Percentiles rank a stretch among this genome's conserved stretches.
phyloP scores from a whole-genome alignment of 1,140 invertebrate species.

The Sinella curviseta region DNA sequence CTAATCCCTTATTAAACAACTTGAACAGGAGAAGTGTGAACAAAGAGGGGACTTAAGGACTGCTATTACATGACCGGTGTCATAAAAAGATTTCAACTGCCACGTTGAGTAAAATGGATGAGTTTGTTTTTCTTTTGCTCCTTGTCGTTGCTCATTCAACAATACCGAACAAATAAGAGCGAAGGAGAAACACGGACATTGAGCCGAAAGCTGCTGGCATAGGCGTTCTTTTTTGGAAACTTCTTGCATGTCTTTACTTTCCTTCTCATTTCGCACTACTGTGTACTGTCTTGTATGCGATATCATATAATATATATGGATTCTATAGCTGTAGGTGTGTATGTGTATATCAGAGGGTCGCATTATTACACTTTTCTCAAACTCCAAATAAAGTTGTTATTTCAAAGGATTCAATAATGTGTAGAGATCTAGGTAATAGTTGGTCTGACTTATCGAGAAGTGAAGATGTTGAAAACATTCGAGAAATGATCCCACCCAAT shows the following conservation, averaged over 20 bases:
- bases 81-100: slow-evolving; percentile 26
- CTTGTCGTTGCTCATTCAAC: slow-evolving; percentile 1
- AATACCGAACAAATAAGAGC: neutral
- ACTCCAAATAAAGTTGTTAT: too few relatives aligned
- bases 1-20: neutral
- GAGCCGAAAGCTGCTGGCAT: neutral
- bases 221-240: neutral
- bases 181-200: neutral
- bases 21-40: slow-evolving; percentile 17
- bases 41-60: slow-evolving; percentile 12
- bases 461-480: too few relatives aligned
- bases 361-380: too few relatives aligned
- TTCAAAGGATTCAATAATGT: too few relatives aligned
- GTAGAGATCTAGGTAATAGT: too few relatives aligned
- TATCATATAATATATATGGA: too few relatives aligned
- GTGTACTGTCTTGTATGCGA: too few relatives aligned
- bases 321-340: too few relatives aligned
- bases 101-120: slow-evolving; percentile 5
- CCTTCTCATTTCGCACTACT: too few relatives aligned
- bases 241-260: neutral
- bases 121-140: slow-evolving; percentile 9
- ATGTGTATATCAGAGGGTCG: too few relatives aligned
- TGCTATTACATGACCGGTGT: slow-evolving; percentile 13
- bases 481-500: too few relatives aligned
- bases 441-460: too few relatives aligned